Evolutionary conservation across 2,113 vertebrate species (phyloP), one percentile per base, ranked within the genome.

Genomic region (Neodon shergylaensis): DNA sequence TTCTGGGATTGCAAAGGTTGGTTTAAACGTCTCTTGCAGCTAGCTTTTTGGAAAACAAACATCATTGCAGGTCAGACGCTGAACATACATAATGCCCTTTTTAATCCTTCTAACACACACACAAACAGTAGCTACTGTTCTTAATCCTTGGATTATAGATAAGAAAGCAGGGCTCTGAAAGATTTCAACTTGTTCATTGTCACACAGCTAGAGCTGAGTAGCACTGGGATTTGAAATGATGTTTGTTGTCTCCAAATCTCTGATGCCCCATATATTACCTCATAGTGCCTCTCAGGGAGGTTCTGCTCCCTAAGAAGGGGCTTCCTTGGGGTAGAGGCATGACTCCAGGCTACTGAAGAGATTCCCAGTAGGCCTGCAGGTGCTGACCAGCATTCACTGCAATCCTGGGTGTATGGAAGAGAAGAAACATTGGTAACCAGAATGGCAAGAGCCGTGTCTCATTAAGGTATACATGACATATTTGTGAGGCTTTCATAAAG

Each of bases 31-130:
- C 85, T 92, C n/a, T 42, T 91, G 85, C 31, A 47, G 61, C 52
- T 42, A 49, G 74, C 66, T 82, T 95, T 94, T 91, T 79, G 39
- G 39, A 95, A 82, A 92, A 77, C 49, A 92, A 88, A 39, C 90
- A 42, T n/a, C 88, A 65, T 44, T 88, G 44, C 26, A 72, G 22
- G 61, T 16, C 44, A 92, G 52, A 74, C 36, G 70, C 16, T 47
- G 7, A 52, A 39, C 33, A 54, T 54, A 33, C 11, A 33, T 42
- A 85, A 36, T 11, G 5, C 31, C 78, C 52, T 91, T 78, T 63
- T 94, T 85, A 85, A 26, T 78, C 68, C 42, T 87, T 68, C 68
- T 78, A 68, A 28, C 6, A 5, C 5, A 58, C 54, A 58, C 54
- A 58, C 54, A 58, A 4, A 81, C 4, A 2, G 49, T 58, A 77